Evolutionary conservation across 2,888 invertebrate species (phyloP).

Genomic region (Dicyrtomina minuta): DNA sequence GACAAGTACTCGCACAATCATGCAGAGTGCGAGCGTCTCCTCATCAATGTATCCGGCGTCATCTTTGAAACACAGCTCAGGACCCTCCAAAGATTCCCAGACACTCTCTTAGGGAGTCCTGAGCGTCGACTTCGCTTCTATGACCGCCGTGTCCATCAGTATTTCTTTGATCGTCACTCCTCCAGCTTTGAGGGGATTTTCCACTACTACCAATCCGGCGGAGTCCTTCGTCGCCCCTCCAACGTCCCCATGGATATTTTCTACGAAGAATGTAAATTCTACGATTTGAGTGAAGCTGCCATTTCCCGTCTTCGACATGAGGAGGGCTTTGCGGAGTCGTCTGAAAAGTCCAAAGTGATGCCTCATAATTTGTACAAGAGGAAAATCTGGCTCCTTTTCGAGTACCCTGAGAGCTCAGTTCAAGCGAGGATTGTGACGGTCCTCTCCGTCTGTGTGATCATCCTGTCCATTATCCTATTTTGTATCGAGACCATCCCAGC

Average conservation of each 20-base stretch:
- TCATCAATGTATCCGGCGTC: slow-evolving; percentile 26
- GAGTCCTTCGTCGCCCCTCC: slow-evolving; percentile 35
- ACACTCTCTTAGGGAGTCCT: slow-evolving; percentile 31
- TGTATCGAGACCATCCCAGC: slow-evolving; percentile 42
- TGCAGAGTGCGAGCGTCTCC: slow-evolving; percentile 14
- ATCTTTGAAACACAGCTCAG: slow-evolving; percentile 30
- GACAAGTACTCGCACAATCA: slow-evolving; percentile 14
- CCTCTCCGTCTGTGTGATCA: slow-evolving; percentile 41
- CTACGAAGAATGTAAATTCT: slow-evolving; percentile 46
- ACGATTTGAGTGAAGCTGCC: slow-evolving; percentile 36
- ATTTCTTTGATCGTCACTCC: slow-evolving; percentile 45
- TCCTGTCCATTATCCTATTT: slow-evolving; percentile 43
- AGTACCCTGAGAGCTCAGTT: slow-evolving; percentile 42
- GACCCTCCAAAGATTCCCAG: slow-evolving; percentile 27
- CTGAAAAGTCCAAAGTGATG: slow-evolving; percentile 28
- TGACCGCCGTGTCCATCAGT: slow-evolving; percentile 36
- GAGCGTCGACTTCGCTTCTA: slow-evolving; percentile 19
- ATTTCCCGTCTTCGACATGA: slow-evolving; percentile 30
- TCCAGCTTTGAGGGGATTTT: slow-evolving; percentile 44
- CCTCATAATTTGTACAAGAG: slow-evolving; percentile 39
- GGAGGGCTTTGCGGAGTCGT: slow-evolving; percentile 32
- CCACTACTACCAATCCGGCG: slow-evolving; percentile 43
- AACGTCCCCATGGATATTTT: slow-evolving; percentile 39
- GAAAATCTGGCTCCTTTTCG: slow-evolving; percentile 50
- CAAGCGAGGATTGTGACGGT: slow-evolving; percentile 43